Base-by-base conservation (phyloP, 2,113 vertebrate species). In the Silurus glanis region DNA sequence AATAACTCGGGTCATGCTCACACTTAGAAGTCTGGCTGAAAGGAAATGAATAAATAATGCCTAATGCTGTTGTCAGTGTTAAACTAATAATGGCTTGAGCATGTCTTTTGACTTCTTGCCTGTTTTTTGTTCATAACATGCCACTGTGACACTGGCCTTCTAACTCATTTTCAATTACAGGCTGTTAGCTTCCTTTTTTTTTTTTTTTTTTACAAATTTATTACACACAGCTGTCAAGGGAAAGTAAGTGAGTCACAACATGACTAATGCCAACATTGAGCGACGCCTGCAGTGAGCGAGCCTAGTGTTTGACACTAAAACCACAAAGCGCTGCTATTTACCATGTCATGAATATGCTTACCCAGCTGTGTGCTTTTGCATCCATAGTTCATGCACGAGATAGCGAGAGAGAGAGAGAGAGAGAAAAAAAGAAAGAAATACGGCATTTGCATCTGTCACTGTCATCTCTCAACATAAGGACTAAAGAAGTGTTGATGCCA, bases 251-350 rank as follows among this genome's bases (percentile, higher is more conserved):
- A 85, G 49, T 85, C 75, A 85, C 47, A 49, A 69, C 28, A 25
- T 55, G 75, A 80, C 49, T 67, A 76, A 85, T 55, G 23, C 1
- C 59, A n/a, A 61, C 14, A n/a, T 17, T 56, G 28, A 83, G 19
- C 19, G 47, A 78, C 21, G 47, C n/a, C 12, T 78, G 59, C 47
- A 28, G 74, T 55, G 49, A 56, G 74, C 6, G 10, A 67, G 19
- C 47, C 19, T 84, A 61, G 47, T 37, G 37, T 85, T 71, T 69
- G 64, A 71, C 49, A 66, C 49, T 85, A 21, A n/a, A 66, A 28
- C 84, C 64, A 25, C 25, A 85, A 71, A 69, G 25, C 51, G 28
- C 51, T 83, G 64, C n/a, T 28, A 71, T 67, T 83, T 69, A 82
- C 49, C 25, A 23, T 83, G 19, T 69, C 49, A 56, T 71, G 66